A percentile compares a stretch with the other conserved stretches of the same genome.
Conservation (phyloP, 2,797 vertebrate genomes). For the Liparis tanakae region DNA sequence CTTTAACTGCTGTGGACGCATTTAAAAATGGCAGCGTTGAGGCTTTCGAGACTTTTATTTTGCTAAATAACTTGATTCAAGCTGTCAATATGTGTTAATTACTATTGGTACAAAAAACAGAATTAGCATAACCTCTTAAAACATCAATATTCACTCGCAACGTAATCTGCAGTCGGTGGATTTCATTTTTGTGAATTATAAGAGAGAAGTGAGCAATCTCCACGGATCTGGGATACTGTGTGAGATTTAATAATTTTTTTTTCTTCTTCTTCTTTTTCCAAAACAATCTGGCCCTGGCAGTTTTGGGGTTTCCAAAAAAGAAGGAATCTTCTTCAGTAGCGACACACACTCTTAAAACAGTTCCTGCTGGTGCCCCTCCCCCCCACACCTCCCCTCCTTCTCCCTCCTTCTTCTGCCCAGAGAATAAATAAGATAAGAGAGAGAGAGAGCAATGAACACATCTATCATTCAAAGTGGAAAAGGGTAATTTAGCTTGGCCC, state of each 20-base stretch:
- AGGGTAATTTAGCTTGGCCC: slow-evolving; percentile 83
- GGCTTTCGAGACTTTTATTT: neutral
- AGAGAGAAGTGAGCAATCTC: slow-evolving; percentile 24
- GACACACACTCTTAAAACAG: slow-evolving; percentile 61
- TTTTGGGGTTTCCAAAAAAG: slow-evolving; percentile 34
- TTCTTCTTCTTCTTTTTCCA: neutral
- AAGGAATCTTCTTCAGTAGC: slow-evolving; percentile 65
- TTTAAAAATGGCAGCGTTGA: slow-evolving; percentile 40
- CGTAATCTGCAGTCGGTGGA: slow-evolving; percentile 12
- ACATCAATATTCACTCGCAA: slow-evolving; percentile 25
- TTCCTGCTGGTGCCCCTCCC: slow-evolving; percentile 38
- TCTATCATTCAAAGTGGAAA: slow-evolving; percentile 85
- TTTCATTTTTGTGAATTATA: slow-evolving; percentile 24
- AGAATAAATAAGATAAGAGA: slow-evolving; percentile 83
- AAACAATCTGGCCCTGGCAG: slow-evolving; percentile 46
- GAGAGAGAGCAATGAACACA: slow-evolving; percentile 78
- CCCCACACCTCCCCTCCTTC: no score
- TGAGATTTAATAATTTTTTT: slow-evolving; percentile 59
- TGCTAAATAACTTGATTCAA: slow-evolving; percentile 20
- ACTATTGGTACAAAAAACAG: neutral
- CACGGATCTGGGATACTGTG: slow-evolving; percentile 29
- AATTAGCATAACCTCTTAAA: neutral
- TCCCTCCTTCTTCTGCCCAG: slow-evolving; percentile 47
- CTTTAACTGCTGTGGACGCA: slow-evolving; percentile 57
- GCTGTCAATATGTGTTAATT: slow-evolving; percentile 5